These are phyloP conservation scores for Buceros bicornis DNA, from an alignment of 2,797 vertebrate species.

Conservation along the genomic window DNA sequence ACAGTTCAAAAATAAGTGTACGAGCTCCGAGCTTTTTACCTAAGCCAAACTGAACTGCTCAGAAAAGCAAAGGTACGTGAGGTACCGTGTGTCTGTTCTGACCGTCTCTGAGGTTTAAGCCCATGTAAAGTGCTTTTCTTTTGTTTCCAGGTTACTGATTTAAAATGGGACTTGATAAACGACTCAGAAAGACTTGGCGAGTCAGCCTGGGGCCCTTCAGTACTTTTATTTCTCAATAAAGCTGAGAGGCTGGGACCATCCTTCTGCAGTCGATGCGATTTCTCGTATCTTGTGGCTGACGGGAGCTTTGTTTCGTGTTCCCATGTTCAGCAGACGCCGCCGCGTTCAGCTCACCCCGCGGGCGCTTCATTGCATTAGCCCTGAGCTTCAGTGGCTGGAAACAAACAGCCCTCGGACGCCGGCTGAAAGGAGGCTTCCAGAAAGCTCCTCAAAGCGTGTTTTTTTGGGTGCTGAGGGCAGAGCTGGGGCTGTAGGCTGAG, in stretches of 20 bases:
- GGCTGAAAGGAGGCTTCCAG: not conserved
- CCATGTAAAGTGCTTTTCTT: not conserved
- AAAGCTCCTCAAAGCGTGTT: accelerated
- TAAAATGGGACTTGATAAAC: not conserved
- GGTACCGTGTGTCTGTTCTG: not conserved
- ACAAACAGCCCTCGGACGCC: not conserved
- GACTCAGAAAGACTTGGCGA: not conserved
- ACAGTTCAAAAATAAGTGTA: not conserved
- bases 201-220: not conserved
- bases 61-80: not conserved
- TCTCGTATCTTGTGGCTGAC: not conserved
- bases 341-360: not conserved
- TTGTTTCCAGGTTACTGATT: not conserved
- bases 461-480: not conserved
- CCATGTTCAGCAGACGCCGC: not conserved
- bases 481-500: not conserved
- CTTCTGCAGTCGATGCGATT: not conserved
- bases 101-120: not conserved
- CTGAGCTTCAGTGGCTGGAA: not conserved
- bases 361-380: not conserved
- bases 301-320: not conserved
- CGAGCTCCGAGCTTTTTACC: not conserved
- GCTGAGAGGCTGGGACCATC: not conserved
- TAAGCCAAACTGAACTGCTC: not conserved
- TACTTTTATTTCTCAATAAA: not conserved